Conservation (phyloP, 2,797 vertebrate species). For the Etheostoma perlongum region DNA sequence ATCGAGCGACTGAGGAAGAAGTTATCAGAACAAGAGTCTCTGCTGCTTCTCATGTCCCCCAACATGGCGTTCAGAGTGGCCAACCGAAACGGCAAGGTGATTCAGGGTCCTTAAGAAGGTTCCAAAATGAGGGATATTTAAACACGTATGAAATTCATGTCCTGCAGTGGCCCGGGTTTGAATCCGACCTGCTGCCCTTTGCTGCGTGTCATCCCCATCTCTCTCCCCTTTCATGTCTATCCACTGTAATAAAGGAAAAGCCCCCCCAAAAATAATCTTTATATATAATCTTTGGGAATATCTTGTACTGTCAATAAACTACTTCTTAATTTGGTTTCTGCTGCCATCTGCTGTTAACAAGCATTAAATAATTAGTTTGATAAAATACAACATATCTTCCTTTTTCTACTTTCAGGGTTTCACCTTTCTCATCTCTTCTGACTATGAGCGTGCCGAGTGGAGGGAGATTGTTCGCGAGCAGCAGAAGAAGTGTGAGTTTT, state of each 20-base stretch:
- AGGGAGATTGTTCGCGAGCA: conserved; percentile 94
- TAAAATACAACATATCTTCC: neutral
- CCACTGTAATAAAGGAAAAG: too few species aligned
- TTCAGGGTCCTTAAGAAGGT: conserved; percentile 28
- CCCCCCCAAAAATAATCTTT: too few species aligned
- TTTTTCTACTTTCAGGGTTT: conserved; percentile 84
- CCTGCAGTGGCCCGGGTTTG: too few species aligned
- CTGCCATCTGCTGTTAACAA: conserved; percentile 65
- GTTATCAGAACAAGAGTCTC: conserved; percentile 93
- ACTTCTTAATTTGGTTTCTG: conserved; percentile 31
- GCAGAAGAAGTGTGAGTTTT: conserved; percentile 94
- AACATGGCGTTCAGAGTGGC: conserved; percentile 95
- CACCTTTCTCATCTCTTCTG: conserved; percentile 93
- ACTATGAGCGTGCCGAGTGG: conserved; percentile 96
- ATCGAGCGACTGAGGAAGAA: conserved; percentile 95
- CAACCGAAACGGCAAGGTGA: conserved; percentile 94
- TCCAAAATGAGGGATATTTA: neutral
- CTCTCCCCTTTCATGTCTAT: too few species aligned
- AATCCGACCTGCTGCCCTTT: too few species aligned
- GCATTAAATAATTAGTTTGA: neutral
- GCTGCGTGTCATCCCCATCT: too few species aligned
- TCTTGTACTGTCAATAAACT: neutral
- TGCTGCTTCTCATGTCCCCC: conserved; percentile 94
- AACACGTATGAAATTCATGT: neutral
- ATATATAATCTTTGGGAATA: too few species aligned